These are phyloP conservation scores for Drosophila quinaria DNA, from an alignment of 2,888 invertebrate genomes.

Conservation along the genomic window DNA sequence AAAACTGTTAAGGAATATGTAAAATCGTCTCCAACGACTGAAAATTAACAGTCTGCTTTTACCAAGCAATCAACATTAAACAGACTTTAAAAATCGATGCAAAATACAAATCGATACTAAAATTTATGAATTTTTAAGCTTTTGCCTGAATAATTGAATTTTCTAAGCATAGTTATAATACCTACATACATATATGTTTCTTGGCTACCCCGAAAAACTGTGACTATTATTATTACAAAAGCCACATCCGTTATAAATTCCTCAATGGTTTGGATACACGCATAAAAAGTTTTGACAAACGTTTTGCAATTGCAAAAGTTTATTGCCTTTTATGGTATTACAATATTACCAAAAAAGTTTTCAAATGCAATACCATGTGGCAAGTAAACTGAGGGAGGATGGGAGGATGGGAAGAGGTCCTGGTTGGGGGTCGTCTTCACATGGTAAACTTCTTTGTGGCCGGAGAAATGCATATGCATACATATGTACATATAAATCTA, in stretches of 20 bases:
- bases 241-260: constrained; percentile 25
- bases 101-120: background rate
- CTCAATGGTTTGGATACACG: constrained; percentile 15
- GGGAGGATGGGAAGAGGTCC: no score
- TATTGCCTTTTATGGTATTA: constrained; percentile 64
- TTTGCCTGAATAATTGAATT: background rate
- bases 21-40: no score
- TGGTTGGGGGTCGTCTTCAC: constrained; percentile 3
- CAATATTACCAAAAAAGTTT: constrained; percentile 55
- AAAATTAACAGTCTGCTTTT: background rate
- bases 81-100: background rate
- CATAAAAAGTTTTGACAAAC: constrained; percentile 50
- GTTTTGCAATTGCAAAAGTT: constrained; percentile 62
- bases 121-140: background rate
- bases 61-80: background rate
- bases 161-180: background rate
- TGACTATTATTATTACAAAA: constrained; percentile 20
- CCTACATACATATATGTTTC: no score
- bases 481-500: constrained; percentile 27
- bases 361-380: constrained; percentile 42
- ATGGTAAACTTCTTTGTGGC: constrained; percentile 41
- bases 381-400: background rate
- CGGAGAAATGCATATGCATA: constrained; percentile 46
- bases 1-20: no score
- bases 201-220: background rate